Base-by-base conservation (phyloP, 2,113 vertebrate species). In the Rhinolophus ferrumequinum region DNA sequence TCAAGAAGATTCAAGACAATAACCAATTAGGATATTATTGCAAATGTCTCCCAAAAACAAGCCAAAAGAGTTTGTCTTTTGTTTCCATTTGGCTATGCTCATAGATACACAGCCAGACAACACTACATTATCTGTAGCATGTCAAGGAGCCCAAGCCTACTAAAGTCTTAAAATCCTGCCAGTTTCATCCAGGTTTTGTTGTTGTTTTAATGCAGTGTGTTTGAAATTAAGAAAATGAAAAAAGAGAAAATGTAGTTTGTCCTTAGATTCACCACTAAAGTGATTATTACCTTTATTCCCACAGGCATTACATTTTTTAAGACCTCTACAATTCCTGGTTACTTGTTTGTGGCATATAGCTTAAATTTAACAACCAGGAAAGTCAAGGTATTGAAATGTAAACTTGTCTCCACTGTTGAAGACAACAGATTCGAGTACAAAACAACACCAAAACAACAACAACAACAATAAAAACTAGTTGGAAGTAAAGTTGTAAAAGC, bases 21-120 rank as follows among this genome's bases (percentile, higher is more conserved):
- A 89, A 83, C 15, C 22, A 35, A 0, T 62, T 75, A 54, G 50
- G 56, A 75, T 58, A 67, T n/a, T 75, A 44, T 8, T 81, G 8
- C 22, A 88, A 73, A 47, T 35, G 33, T 52, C 47, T 96, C 41
- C n/a, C 15, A 14, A 60, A 96, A 84, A n/a, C 87, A 77, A 90
- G 14, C 5, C 24, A 28, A 38, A 77, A 60, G 19, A 21, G 13
- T 86, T 66, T 66, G 24, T 44, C 75, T 50, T 79, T 4, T 80
- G 13, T 84, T 95, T 79, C 13, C 3, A 3, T 33, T 47, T 41
- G 60, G 11, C 24, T 88, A 0, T 44, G 22, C 41, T 44, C 41
- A 44, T 44, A 44, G 24, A 66, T 47, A 70, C 2, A 22, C 28
- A n/a, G 24, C 28, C 15, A 90, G 11, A 73, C n/a, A 60, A 79